A percentile compares a stretch with the other conserved stretches of the same genome.
These are phyloP conservation scores for Ormyrus nitidulus DNA, from an alignment of 2,888 invertebrate species.

Conservation along the genomic window DNA sequence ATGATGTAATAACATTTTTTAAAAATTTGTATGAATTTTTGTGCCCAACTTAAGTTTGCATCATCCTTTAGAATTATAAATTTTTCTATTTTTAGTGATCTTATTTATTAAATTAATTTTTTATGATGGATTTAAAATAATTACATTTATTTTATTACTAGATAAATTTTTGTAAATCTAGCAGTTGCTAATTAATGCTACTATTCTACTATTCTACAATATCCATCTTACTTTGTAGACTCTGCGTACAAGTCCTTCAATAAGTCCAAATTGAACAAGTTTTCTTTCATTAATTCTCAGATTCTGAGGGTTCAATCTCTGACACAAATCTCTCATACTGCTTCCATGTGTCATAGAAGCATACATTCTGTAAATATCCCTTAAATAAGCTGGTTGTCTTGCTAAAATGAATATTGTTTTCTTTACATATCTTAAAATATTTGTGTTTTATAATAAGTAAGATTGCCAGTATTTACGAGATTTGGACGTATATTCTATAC, in stretches of 20 bases:
- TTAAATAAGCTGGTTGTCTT: constrained; percentile 81
- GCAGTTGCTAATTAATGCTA: no score
- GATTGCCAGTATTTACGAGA: constrained; percentile 77
- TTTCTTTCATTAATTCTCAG: constrained; percentile 87
- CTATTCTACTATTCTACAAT: no score
- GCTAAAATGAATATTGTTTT: constrained; percentile 72
- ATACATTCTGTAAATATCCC: constrained; percentile 86
- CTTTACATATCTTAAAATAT: neutral
- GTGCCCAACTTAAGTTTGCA: no score
- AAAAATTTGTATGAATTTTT: constrained; percentile 19
- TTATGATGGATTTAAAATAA: no score
- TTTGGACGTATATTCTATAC: constrained; percentile 83
- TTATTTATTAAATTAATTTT: neutral
- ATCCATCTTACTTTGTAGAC: constrained; percentile 82
- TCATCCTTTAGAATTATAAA: neutral
- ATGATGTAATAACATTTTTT: constrained; percentile 1
- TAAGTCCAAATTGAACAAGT: constrained; percentile 91
- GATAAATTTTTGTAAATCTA: neutral
- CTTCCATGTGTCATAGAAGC: constrained; percentile 87
- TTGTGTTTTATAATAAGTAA: neutral
- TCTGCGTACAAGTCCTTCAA: constrained; percentile 88
- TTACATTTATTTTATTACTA: constrained; percentile 4
- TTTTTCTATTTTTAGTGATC: constrained; percentile 4
- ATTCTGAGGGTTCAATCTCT: constrained; percentile 83
- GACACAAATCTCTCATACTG: constrained; percentile 85